Conservation (phyloP, 2,797 vertebrate genomes). For the Diplodus sargus region DNA sequence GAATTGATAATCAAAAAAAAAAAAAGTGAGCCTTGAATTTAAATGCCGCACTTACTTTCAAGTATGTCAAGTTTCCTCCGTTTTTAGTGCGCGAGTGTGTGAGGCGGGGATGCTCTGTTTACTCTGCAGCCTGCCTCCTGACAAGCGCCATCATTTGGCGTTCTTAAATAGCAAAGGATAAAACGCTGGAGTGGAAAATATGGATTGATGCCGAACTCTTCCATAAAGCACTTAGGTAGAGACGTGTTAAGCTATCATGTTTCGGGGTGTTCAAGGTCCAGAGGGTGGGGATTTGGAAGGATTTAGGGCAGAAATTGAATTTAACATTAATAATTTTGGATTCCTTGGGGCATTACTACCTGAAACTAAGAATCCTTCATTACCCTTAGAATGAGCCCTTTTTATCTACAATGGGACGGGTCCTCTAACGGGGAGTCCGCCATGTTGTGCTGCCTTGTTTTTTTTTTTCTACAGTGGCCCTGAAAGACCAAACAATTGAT, state of each 20-base stretch:
- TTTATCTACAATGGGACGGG: too few relatives aligned
- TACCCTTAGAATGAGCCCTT: too few relatives aligned
- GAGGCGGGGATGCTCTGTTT: not conserved
- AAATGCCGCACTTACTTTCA: constrained; percentile 33
- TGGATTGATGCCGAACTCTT: not conserved
- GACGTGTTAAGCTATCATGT: not conserved
- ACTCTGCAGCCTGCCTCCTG: not conserved
- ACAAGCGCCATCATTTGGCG: not conserved
- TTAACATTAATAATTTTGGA: too few relatives aligned
- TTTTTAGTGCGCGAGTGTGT: constrained; percentile 17
- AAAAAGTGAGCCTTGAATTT: constrained; percentile 17
- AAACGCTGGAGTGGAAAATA: not conserved
- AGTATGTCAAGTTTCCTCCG: constrained; percentile 9
- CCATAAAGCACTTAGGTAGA: not conserved
- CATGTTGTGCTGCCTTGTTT: too few relatives aligned
- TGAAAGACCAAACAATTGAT: too few relatives aligned
- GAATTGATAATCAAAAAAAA: constrained; percentile 24
- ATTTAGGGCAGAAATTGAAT: too few relatives aligned
- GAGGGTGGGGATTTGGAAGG: too few relatives aligned
- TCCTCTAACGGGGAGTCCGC: too few relatives aligned
- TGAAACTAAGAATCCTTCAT: too few relatives aligned
- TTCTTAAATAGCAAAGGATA: constrained; percentile 17
- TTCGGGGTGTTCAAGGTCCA: too few relatives aligned
- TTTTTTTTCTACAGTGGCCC: too few relatives aligned
- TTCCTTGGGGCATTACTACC: too few relatives aligned